Percentiles rank a stretch among this genome's conserved stretches.
Evolutionary conservation across 2,888 invertebrate genomes (phyloP).

Genomic region (Nowickia ferox): DNA sequence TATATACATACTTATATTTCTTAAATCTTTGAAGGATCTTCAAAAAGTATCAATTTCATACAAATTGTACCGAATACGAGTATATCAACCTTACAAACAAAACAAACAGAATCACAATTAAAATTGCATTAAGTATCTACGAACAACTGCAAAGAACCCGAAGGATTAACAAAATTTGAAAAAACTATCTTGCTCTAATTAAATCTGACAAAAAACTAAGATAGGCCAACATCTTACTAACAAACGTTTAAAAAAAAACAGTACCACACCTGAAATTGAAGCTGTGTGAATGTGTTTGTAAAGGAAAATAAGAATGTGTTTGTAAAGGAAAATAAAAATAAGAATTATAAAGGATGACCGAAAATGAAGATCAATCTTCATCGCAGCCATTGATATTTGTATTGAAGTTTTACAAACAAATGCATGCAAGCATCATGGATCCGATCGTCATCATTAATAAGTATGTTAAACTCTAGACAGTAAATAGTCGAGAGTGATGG

Average conservation of each 20-base stretch:
- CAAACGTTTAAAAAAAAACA: neutral
- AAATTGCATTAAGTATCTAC: conserved; percentile 39
- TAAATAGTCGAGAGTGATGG: neutral
- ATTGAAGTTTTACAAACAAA: conserved; percentile 11
- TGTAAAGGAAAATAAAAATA: neutral
- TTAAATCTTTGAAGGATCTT: conserved; percentile 8
- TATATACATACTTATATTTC: neutral
- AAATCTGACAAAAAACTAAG: conserved; percentile 35
- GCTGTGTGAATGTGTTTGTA: neutral
- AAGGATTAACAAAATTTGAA: neutral
- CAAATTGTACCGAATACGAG: conserved; percentile 31
- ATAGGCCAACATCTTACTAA: conserved; percentile 10
- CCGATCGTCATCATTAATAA: conserved; percentile 52
- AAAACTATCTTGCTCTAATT: conserved; percentile 48
- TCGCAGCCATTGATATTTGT: conserved; percentile 19
- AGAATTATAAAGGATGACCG: neutral
- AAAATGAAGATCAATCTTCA: conserved; percentile 48
- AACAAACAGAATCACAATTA: conserved; percentile 36
- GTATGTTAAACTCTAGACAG: conserved; percentile 56
- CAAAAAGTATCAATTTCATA: conserved; percentile 48
- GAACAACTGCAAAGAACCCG: neutral
- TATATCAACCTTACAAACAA: conserved; percentile 15
- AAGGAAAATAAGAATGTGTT: neutral
- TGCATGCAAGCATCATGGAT: conserved; percentile 30
- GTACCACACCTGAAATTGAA: no score